phyloP scores from a whole-genome alignment of 2,113 vertebrate species.

The Oplegnathus fasciatus region DNA sequence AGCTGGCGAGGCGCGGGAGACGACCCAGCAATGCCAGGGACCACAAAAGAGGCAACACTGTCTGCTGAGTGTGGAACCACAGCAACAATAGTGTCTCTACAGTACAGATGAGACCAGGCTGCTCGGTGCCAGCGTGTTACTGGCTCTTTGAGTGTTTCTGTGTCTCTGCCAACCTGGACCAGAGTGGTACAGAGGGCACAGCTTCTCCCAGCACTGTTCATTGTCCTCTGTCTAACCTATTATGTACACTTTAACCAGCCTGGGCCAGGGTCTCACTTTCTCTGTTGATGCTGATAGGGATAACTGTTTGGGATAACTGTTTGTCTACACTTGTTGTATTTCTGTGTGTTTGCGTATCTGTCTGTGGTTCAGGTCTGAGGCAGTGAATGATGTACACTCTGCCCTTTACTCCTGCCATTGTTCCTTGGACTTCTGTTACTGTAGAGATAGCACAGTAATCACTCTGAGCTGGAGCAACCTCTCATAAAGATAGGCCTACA shows the following conservation, averaged over 20 bases:
- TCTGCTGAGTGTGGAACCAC: slow-evolving; percentile 55
- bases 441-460: slow-evolving; percentile 57
- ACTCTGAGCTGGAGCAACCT: slow-evolving; percentile 15
- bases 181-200: slow-evolving; percentile 63
- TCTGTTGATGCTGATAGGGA: slow-evolving; percentile 42
- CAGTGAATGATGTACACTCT: slow-evolving; percentile 18
- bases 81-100: slow-evolving; percentile 67
- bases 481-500: slow-evolving; percentile 66
- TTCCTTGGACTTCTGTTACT: slow-evolving; percentile 47
- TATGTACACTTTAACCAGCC: slow-evolving; percentile 36
- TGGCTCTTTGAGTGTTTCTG: slow-evolving; percentile 61
- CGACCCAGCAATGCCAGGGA: slow-evolving; percentile 54
- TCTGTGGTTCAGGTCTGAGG: slow-evolving; percentile 26
- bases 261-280: slow-evolving; percentile 20
- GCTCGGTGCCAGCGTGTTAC: slow-evolving; percentile 71
- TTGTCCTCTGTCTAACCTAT: slow-evolving; percentile 62
- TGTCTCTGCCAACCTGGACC: slow-evolving; percentile 69
- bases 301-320: slow-evolving; percentile 39
- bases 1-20: slow-evolving; percentile 39
- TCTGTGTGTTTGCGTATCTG: slow-evolving; percentile 26
- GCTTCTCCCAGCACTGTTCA: slow-evolving; percentile 55
- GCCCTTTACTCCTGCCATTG: slow-evolving; percentile 59
- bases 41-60: slow-evolving; percentile 70
- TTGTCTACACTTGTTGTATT: slow-evolving; percentile 30
- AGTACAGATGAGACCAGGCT: slow-evolving; percentile 64